Evolutionary conservation across 2,888 invertebrate genomes (phyloP).

Genomic region (Hirtodrosophila histrioides): DNA sequence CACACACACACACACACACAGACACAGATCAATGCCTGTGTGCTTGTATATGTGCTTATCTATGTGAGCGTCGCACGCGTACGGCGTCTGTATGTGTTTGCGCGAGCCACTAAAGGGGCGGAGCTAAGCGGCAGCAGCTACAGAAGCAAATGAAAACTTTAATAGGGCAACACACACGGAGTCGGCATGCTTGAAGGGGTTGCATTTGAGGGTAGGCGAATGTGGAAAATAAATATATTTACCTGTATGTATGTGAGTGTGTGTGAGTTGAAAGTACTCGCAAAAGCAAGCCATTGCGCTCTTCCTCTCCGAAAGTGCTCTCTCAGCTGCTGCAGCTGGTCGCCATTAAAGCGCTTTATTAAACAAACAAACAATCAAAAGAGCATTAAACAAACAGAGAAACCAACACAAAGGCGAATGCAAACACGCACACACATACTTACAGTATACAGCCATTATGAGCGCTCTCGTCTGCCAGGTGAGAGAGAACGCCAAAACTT

Average conservation of each 20-base stretch:
- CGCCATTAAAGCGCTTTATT: constrained; percentile 57
- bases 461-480: constrained; percentile 40
- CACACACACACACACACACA: background rate
- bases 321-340: constrained; percentile 38
- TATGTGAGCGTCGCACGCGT: constrained; percentile 60
- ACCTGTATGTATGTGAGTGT: background rate
- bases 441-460: constrained; percentile 37
- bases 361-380: constrained; percentile 61
- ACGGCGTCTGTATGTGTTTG: constrained; percentile 4
- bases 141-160: constrained; percentile 47
- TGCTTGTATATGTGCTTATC: constrained; percentile 74
- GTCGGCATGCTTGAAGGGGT: constrained; percentile 25
- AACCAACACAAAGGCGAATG: constrained; percentile 34
- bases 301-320: background rate
- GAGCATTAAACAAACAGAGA: constrained; percentile 55
- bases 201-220: constrained; percentile 26
- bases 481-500: constrained; percentile 19
- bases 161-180: constrained; percentile 4
- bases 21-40: background rate
- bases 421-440: constrained; percentile 17
- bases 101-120: constrained; percentile 64
- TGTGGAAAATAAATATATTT: background rate
- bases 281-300: constrained; percentile 3
- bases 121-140: constrained; percentile 58
- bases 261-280: constrained; percentile 23